Evolutionary conservation across 2,113 vertebrate genomes (phyloP), one percentile per base, ranked within the genome.

Genomic region (Prinia subflava): DNA sequence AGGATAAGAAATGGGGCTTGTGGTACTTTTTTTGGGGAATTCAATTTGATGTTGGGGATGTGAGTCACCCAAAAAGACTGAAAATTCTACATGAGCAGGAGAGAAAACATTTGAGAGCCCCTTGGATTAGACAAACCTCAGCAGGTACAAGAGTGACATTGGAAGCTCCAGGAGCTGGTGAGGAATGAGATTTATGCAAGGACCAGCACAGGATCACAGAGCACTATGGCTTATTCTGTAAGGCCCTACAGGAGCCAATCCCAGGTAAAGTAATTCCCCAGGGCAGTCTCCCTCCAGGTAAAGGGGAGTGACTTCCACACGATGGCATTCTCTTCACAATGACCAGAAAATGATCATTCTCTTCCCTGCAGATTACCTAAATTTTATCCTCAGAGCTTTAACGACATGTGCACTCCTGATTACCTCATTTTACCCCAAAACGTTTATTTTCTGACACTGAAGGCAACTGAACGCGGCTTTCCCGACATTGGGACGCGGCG

Each of bases 31-130:
- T 69, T 28, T 13, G 2, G 7, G 12, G 8, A 18, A 47, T 19
- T 4, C 13, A 8, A 0, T 35, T 56, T 28, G 37, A 4, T 7
- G 4, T 3, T 1, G 17, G 19, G 6, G 6, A 2, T 37, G 6
- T 0, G 19, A 56, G 30, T 59, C 13, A 50, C 25, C 28, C 20
- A 7, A 27, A 60, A 37, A 10, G 9, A 46, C 24, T 27, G 15
- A 15, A 7, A 21, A 60, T 63, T 64, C 25, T 20, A 0, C 20
- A 27, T 2, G 7, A 55, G 25, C 9, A 27, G 9, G 35, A 64
- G 23, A 18, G 6, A 37, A 24, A 59, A 39, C 22, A 11, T 15
- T 24, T 18, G 10, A 39, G 33, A 65, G 49, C 10, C 27, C n/a
- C 1, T 20, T 35, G 28, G 33, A 1, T 27, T 3, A 14, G 35